Percentiles rank a stretch among this genome's conserved stretches.
phyloP scores from a whole-genome alignment of 2,888 invertebrate species.

The Cheilosia impressa region DNA sequence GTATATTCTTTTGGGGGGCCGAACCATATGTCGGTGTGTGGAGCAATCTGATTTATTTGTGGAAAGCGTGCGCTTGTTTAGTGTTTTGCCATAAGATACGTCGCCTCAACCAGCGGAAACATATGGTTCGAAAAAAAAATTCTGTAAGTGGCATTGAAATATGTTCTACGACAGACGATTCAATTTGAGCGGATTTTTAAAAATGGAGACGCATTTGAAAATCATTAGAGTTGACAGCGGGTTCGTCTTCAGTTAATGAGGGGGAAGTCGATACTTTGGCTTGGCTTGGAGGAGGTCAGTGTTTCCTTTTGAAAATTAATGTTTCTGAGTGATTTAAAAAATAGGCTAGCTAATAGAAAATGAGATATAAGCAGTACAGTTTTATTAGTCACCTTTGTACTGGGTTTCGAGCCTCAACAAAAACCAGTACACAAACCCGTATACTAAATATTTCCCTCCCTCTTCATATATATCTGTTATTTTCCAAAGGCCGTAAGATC shows the following conservation, averaged over 20 bases:
- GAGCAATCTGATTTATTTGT: conserved; percentile 19
- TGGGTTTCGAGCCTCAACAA: no score
- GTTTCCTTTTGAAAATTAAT: not conserved
- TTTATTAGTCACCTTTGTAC: no score
- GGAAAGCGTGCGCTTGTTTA: not conserved
- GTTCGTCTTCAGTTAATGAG: not conserved
- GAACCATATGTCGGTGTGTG: conserved; percentile 6
- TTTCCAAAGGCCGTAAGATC: no score
- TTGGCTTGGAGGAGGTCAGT: conserved; percentile 15
- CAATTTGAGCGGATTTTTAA: not conserved
- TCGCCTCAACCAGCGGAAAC: conserved; percentile 12
- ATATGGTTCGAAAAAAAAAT: conserved; percentile 32
- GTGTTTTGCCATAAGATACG: not conserved
- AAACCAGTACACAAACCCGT: no score
- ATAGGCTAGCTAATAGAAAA: no score
- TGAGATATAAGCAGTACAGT: no score
- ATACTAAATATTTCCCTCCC: no score
- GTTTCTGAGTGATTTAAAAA: no score
- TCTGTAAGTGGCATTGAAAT: conserved; percentile 39
- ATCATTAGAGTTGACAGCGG: not conserved
- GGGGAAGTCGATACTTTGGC: not conserved
- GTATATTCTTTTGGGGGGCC: conserved; percentile 23
- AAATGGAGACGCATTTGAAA: not conserved
- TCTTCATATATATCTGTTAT: no score
- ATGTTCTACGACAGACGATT: conserved; percentile 10